Base-by-base conservation (phyloP, 1,140 invertebrate species). In the Acromyrmex heyeri region DNA sequence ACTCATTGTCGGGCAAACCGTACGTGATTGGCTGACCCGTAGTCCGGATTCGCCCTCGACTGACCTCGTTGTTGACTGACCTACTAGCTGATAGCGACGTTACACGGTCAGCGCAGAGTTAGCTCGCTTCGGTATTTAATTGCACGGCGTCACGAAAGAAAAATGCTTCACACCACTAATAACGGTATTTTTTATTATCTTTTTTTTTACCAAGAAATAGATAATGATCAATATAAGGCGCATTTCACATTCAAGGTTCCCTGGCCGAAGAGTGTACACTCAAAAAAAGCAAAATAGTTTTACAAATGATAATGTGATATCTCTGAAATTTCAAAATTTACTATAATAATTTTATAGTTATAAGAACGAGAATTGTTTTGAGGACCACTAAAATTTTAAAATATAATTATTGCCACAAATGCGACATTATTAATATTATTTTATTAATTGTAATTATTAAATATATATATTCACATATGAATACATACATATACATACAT, bases 61-160 rank as follows among this genome's bases (percentile, higher is more conserved):
- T 93, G 93, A 93, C 94, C 93, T 87, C 92, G 86, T 93, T 93
- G 91, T 91, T 91, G 91, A 92, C 92, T 94, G 93, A 94, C 93
- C 93, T 92, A 94, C 92, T 94, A 90, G 87, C 86, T 78, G 89
- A 89, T 82, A 91, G 88, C 78, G 65, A 90, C 62, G 83, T 73
- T 79, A 73, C 10, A 76, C 48, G 65, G 62, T 78, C 65, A 50
- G 27, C 61, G 57, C 75, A 27, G 14, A 70, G 30, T 78, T 57
- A 69, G 62, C 73, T 55, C 53, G 34, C 64, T 75, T 88, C 24
- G 86, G 53, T 65, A 65, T 77, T 77, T 81, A 82, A 72, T 86
- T 82, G 65, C 64, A 82, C n/a, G 1, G 12, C 65, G 55, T 86
- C 50, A 53, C 55, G 50, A 65, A 59, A 8, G 62, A 69, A 48